Percentiles rank a stretch among this genome's conserved stretches.
phyloP scores from a whole-genome alignment of 2,113 vertebrate genomes.

The Capreolus pygargus region DNA sequence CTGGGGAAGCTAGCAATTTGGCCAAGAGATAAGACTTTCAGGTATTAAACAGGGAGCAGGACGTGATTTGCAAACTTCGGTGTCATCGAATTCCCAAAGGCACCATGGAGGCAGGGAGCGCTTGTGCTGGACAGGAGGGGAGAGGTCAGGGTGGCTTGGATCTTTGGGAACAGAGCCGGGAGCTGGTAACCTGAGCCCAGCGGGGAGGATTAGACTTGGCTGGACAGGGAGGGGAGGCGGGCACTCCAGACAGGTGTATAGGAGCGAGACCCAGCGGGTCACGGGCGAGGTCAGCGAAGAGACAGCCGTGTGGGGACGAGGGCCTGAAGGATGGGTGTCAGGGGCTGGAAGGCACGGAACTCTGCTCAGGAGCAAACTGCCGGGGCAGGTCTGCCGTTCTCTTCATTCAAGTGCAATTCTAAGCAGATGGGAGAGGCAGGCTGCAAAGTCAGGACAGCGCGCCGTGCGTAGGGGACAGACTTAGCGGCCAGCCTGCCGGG shows the following conservation, averaged over 20 bases:
- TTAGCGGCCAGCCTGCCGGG: too few species aligned
- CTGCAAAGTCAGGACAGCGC: not conserved
- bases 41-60: not conserved
- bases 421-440: not conserved
- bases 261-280: not conserved
- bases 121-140: not conserved
- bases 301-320: not conserved
- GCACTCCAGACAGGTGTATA: not conserved
- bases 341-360: not conserved
- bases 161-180: not conserved
- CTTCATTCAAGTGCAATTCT: not conserved
- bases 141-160: slow-evolving; percentile 24
- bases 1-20: not conserved
- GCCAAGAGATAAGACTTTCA: not conserved
- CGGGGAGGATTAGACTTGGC: slow-evolving; percentile 24
- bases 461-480: not conserved
- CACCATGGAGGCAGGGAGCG: not conserved
- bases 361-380: not conserved
- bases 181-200: not conserved
- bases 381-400: not conserved
- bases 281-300: not conserved
- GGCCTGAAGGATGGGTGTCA: not conserved
- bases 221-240: not conserved
- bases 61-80: not conserved
- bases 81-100: not conserved